phyloP scores from a whole-genome alignment of 2,888 invertebrate genomes.

The Galerucella calmariensis region DNA sequence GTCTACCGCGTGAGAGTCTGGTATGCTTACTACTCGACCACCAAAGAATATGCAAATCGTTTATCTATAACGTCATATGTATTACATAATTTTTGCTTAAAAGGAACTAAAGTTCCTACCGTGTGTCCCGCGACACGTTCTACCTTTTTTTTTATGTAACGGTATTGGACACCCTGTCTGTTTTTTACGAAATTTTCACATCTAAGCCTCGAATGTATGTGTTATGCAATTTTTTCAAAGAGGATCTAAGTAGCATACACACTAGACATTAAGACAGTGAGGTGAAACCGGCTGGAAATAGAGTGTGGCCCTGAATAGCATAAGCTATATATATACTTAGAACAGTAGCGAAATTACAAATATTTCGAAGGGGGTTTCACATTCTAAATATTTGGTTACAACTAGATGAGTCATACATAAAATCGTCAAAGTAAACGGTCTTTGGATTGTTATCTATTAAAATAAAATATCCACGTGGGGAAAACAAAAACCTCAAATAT shows the following conservation, averaged over 20 bases:
- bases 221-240: slow-evolving; percentile 8
- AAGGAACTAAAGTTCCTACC: too few species aligned
- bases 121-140: too few species aligned
- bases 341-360: slow-evolving; percentile 14
- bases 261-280: slow-evolving; percentile 57
- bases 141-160: too few species aligned
- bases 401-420: too few species aligned
- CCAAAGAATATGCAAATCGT: too few species aligned
- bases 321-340: slow-evolving; percentile 54
- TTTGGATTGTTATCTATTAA: too few species aligned
- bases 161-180: too few species aligned
- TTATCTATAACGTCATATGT: too few species aligned
- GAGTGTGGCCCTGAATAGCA: slow-evolving; percentile 57
- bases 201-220: not conserved
- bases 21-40: too few species aligned
- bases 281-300: slow-evolving; percentile 58
- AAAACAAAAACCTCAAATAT: not conserved
- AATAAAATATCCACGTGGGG: not conserved
- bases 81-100: too few species aligned
- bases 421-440: too few species aligned
- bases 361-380: slow-evolving; percentile 12
- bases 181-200: not conserved
- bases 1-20: too few species aligned
- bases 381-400: not conserved
- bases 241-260: slow-evolving; percentile 34